Evolutionary conservation across 2,888 invertebrate genomes (phyloP).

Genomic region (Drosophila pseudotalamancana): DNA sequence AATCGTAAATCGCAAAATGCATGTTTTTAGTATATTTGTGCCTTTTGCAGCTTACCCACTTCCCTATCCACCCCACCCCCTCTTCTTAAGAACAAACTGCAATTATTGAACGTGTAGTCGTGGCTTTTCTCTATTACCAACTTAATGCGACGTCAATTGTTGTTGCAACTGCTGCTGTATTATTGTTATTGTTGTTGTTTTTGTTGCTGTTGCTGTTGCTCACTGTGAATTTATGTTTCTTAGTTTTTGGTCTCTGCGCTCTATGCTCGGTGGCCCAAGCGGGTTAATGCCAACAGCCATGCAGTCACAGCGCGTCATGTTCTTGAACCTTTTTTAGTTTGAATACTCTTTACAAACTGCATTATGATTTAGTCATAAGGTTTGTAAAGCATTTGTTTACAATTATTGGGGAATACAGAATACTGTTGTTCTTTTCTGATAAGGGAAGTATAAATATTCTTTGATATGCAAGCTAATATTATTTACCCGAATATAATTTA

Average conservation of each 20-base stretch:
- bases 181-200: constrained; percentile 27
- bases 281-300: constrained; percentile 66
- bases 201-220: constrained; percentile 33
- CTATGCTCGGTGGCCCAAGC: constrained; percentile 65
- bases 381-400: not conserved
- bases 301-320: constrained; percentile 54
- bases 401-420: no score
- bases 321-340: constrained; percentile 63
- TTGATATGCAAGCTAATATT: no score
- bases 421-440: no score
- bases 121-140: constrained; percentile 48
- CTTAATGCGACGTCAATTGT: constrained; percentile 39
- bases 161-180: constrained; percentile 19
- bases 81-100: constrained; percentile 25
- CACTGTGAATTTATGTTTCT: constrained; percentile 55
- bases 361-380: not conserved
- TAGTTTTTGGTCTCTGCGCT: constrained; percentile 19
- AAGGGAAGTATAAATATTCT: no score
- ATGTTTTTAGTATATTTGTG: constrained; percentile 50
- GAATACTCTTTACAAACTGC: not conserved
- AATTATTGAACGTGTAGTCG: constrained; percentile 50
- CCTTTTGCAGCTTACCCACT: constrained; percentile 32
- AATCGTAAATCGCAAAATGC: constrained; percentile 52
- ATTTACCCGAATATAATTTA: no score
- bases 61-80: not conserved